These are phyloP conservation scores for Aphelenchoides besseyi DNA, from an alignment of 1,140 invertebrate species.

Conservation along the genomic window DNA sequence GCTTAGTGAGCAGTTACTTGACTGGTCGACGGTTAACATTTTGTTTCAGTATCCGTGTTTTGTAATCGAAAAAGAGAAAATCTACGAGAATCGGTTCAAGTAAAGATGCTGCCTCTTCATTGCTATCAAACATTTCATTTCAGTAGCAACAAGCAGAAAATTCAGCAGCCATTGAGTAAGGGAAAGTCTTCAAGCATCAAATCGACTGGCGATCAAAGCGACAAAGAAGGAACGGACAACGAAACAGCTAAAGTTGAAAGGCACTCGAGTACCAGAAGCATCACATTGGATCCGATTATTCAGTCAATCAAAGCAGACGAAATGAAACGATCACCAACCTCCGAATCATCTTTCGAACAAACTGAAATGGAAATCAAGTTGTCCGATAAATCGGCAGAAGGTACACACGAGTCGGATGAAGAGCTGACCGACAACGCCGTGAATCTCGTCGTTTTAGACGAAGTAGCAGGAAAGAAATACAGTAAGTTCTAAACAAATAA, in stretches of 20 bases:
- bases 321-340: not conserved
- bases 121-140: not conserved
- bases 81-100: constrained; percentile 57
- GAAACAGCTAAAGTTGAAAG: not conserved
- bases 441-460: constrained; percentile 56
- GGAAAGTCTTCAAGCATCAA: not conserved
- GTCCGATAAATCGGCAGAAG: not conserved
- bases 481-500: constrained; percentile 34
- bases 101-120: constrained; percentile 18
- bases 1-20: constrained; percentile 36
- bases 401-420: constrained; percentile 43
- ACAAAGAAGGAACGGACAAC: not conserved
- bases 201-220: constrained; percentile 21
- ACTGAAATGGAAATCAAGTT: not conserved
- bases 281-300: not conserved
- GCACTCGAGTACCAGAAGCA: not conserved
- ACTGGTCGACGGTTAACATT: too few species aligned
- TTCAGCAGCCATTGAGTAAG: constrained; percentile 32
- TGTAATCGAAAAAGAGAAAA: constrained; percentile 60
- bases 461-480: constrained; percentile 48
- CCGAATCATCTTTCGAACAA: not conserved
- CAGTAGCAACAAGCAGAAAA: constrained; percentile 41
- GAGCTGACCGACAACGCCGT: constrained; percentile 51
- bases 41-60: too few species aligned
- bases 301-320: not conserved